Percentiles rank a stretch among this genome's conserved stretches.
Conservation (phyloP, 2,797 vertebrate species). For the Peromyscus aztecus region DNA sequence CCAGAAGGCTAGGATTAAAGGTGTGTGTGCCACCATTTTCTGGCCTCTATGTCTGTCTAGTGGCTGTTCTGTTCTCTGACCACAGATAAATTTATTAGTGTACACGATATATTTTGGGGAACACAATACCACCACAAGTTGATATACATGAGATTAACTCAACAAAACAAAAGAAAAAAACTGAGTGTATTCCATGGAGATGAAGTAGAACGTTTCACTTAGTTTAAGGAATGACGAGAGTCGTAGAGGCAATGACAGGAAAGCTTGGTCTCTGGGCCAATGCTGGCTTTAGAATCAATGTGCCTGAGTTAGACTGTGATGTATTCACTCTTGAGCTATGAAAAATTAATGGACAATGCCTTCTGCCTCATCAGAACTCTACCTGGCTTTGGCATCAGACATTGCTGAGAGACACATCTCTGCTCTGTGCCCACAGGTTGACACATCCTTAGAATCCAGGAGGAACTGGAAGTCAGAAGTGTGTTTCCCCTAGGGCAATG, state of each 20-base stretch:
- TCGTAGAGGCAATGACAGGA: slow-evolving; percentile 16
- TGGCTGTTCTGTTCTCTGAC: too few relatives aligned
- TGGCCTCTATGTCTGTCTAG: too few relatives aligned
- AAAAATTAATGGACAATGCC: neutral
- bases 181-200: neutral
- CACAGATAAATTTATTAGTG: too few relatives aligned
- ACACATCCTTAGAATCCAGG: neutral
- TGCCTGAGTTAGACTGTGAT: neutral
- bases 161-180: neutral
- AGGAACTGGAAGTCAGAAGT: neutral
- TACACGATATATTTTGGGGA: too few relatives aligned
- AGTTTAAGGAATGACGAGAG: slow-evolving; percentile 37
- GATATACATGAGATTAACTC: neutral
- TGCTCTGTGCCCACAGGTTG: neutral
- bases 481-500: neutral
- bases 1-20: too few relatives aligned
- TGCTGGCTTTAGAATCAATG: slow-evolving; percentile 41
- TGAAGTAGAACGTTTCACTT: neutral
- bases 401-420: neutral
- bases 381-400: slow-evolving; percentile 4
- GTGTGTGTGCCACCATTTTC: too few relatives aligned
- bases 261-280: slow-evolving; percentile 43
- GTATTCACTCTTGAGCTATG: neutral
- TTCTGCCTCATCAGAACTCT: slow-evolving; percentile 13
- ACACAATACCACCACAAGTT: too few relatives aligned